Percentiles rank a stretch among this genome's conserved stretches.
Evolutionary conservation across 2,888 invertebrate genomes (phyloP).

Genomic region (Luffia ferchaultella): DNA sequence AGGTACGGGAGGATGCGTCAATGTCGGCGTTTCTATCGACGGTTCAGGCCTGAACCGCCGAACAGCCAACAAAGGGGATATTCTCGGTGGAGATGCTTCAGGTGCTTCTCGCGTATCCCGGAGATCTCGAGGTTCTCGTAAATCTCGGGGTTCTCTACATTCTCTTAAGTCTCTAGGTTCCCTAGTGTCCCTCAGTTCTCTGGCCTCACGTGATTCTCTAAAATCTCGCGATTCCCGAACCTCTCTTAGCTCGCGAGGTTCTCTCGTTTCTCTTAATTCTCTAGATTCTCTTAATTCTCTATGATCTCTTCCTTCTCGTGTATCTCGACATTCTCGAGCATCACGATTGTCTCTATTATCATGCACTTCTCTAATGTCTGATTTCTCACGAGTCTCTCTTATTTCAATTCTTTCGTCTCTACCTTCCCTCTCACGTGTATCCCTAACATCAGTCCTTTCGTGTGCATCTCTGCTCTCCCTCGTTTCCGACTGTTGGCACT

Average conservation of each 20-base stretch:
- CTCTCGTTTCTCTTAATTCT: constrained; percentile 37
- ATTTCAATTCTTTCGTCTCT: constrained; percentile 10
- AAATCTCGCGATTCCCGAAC: constrained; percentile 29
- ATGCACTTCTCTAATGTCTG: constrained; percentile 16
- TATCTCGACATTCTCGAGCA: constrained; percentile 24
- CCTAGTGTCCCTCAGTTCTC: constrained; percentile 34
- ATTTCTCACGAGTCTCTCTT: constrained; percentile 33
- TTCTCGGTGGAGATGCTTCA: constrained; percentile 55
- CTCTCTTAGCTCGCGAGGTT: constrained; percentile 34
- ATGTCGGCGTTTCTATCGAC: constrained; percentile 38
- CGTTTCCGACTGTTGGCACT: constrained; percentile 43
- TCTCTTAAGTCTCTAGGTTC: constrained; percentile 30
- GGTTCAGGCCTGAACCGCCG: constrained; percentile 51
- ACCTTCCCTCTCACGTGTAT: constrained; percentile 37
- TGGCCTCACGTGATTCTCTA: constrained; percentile 27
- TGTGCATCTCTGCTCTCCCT: constrained; percentile 40
- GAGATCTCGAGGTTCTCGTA: constrained; percentile 36
- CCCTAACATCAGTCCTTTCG: constrained; percentile 40
- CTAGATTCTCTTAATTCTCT: constrained; percentile 29
- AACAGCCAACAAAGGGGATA: constrained; percentile 55
- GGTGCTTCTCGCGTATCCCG: constrained; percentile 43
- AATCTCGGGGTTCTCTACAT: constrained; percentile 32
- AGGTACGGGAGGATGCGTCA: constrained; percentile 56
- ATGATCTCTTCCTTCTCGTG: constrained; percentile 16
- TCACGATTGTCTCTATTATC: constrained; percentile 45